phyloP scores from a whole-genome alignment of 2,888 invertebrate genomes.

The Pandemis cinnamomeana region DNA sequence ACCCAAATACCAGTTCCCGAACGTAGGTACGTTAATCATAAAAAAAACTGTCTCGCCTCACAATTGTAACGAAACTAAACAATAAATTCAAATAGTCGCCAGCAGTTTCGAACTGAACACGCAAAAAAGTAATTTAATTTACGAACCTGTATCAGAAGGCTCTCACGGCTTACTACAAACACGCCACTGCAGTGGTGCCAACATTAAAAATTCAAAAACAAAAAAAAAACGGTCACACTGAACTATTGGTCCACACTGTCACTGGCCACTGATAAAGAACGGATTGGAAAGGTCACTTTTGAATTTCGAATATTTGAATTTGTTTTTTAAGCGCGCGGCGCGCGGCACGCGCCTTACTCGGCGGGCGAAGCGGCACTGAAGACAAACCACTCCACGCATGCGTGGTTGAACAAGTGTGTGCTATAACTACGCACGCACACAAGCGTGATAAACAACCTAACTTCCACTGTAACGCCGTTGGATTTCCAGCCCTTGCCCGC shows the following conservation, averaged over 20 bases:
- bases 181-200: conserved; percentile 49
- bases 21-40: neutral
- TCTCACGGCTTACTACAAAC: conserved; percentile 10
- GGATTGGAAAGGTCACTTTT: conserved; percentile 53
- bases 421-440: conserved; percentile 56
- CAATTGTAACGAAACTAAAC: neutral
- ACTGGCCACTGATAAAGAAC: conserved; percentile 41
- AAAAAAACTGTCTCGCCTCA: neutral
- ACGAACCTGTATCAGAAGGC: conserved; percentile 41
- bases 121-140: conserved; percentile 46
- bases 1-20: conserved; percentile 23
- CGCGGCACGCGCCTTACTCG: conserved; percentile 59
- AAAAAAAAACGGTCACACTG: conserved; percentile 51
- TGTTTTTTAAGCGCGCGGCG: conserved; percentile 55
- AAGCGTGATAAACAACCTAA: conserved; percentile 75
- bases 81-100: conserved; percentile 19
- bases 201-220: conserved; percentile 64
- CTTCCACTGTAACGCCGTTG: conserved; percentile 39
- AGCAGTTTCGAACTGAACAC: conserved; percentile 35
- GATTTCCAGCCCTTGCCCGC: conserved; percentile 47
- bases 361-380: conserved; percentile 65
- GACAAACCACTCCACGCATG: conserved; percentile 65
- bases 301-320: conserved; percentile 66
- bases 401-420: conserved; percentile 57
- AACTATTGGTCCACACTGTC: conserved; percentile 39